These are phyloP conservation scores for Agrilus planipennis DNA, from an alignment of 1,140 invertebrate species.

Conservation along the genomic window DNA sequence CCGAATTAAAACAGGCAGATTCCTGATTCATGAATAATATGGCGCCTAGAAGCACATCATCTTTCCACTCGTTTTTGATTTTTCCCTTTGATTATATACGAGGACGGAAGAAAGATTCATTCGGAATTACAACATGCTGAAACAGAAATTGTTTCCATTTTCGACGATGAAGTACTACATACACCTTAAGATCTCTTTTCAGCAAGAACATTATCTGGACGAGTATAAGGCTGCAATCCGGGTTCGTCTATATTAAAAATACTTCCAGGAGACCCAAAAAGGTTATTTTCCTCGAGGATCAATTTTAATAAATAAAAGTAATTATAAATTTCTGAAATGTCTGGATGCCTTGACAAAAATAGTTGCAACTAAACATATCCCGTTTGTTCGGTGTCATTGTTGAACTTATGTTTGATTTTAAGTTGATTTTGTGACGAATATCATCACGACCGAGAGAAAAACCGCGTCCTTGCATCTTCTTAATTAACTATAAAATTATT, in stretches of 20 bases:
- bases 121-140: not conserved
- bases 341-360: conserved; percentile 5
- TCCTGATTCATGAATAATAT: not conserved
- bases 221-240: not conserved
- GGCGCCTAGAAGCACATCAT: not conserved
- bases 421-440: conserved; percentile 5
- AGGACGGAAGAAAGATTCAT: not conserved
- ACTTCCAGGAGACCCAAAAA: not conserved
- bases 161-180: not conserved
- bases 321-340: not conserved
- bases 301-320: not conserved
- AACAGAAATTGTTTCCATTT: not conserved
- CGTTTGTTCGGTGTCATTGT: not conserved
- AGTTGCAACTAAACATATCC: conserved; percentile 3
- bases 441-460: conserved; percentile 1
- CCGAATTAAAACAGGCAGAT: conserved; percentile 10
- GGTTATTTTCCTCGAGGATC: conserved; percentile 1
- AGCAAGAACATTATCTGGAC: conserved; percentile 1
- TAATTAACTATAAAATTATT: no score
- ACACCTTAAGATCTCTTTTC: not conserved
- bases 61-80: not conserved
- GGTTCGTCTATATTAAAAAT: conserved; percentile 3
- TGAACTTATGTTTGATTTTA: conserved; percentile 10
- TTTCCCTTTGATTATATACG: not conserved
- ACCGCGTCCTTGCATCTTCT: conserved; percentile 17